Evolutionary conservation across 2,888 invertebrate genomes (phyloP), one percentile per base, ranked within the genome.

Genomic region (Gastracanthus pulcherrimus): DNA sequence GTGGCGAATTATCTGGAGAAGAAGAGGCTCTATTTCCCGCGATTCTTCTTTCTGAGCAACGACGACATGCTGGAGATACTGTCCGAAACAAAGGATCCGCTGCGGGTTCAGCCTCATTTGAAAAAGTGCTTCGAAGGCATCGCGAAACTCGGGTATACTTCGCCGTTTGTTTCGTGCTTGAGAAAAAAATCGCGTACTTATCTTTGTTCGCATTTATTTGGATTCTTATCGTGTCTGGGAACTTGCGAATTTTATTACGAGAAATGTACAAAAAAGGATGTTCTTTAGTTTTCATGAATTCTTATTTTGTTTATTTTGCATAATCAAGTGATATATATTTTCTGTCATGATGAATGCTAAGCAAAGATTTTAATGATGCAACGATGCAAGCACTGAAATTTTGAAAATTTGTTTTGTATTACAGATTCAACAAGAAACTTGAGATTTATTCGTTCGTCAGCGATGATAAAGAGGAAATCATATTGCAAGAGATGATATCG

Each of bases 51-150:
- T 89, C 92, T 98, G 80, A 97, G 97, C 6, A 97, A 98, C 90
- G 97, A 97, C 88, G 97, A 98, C 92, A 95, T 98, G 94, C 92
- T 98, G 86, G 97, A 97, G 92, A 97, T 98, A 86, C 93, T 98
- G 82, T 97, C 97, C 0, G 97, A 97, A 93, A 97, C 97, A 1
- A 97, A 97, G 92, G 96, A 97, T 89, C 97, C 97, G 0, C 91
- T 95, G 7, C 93, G 96, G 86, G 97, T 97, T 2, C 97, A 97
- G 90, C 97, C 97, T 0, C 96, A 97, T 92, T 92, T 97, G 76
- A 96, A 96, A 89, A 97, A 97, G 92, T 97, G 97, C 91, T 97
- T 97, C 90, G 97, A 97, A 92, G 97, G 96, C 67, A 97, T 97
- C 77, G 94, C 95, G 82, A 94, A 94, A 87, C 92, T 97, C 19